A percentile compares a stretch with the other conserved stretches of the same genome.
These are phyloP conservation scores for Argopecten irradians DNA, from an alignment of 1,140 invertebrate species.

Conservation along the genomic window DNA sequence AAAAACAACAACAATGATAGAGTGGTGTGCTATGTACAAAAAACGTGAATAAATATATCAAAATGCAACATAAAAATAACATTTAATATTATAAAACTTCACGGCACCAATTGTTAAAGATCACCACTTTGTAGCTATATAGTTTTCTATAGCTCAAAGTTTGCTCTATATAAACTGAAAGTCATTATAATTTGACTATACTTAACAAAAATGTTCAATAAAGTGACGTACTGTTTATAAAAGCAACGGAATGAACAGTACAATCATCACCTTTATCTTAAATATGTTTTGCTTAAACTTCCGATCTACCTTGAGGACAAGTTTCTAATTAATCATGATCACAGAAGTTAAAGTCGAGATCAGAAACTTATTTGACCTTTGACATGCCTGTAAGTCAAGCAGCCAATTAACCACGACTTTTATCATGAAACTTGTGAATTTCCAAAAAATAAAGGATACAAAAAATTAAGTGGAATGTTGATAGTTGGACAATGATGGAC, in stretches of 20 bases:
- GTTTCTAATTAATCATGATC: too few relatives aligned
- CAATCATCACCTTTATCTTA: not conserved
- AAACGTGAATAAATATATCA: constrained; percentile 10
- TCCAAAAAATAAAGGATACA: not conserved
- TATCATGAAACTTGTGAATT: not conserved
- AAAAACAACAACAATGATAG: not conserved
- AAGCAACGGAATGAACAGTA: not conserved
- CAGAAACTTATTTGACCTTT: not conserved
- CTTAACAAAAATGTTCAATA: too few relatives aligned
- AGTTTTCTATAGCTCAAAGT: not conserved
- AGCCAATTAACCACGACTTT: not conserved
- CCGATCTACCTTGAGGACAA: too few relatives aligned
- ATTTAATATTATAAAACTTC: constrained; percentile 3
- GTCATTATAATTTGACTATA: not conserved
- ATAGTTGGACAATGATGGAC: not conserved
- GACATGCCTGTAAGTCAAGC: not conserved
- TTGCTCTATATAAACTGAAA: not conserved
- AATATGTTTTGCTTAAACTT: not conserved
- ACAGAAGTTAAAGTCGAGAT: too few relatives aligned
- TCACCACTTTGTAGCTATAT: not conserved
- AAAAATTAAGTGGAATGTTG: not conserved
- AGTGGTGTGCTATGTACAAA: not conserved
- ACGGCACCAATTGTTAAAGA: not conserved
- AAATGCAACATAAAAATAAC: constrained; percentile 1
- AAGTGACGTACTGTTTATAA: too few relatives aligned